Conservation (phyloP, 2,797 vertebrate species). For the Rhinophrynus dorsalis region DNA sequence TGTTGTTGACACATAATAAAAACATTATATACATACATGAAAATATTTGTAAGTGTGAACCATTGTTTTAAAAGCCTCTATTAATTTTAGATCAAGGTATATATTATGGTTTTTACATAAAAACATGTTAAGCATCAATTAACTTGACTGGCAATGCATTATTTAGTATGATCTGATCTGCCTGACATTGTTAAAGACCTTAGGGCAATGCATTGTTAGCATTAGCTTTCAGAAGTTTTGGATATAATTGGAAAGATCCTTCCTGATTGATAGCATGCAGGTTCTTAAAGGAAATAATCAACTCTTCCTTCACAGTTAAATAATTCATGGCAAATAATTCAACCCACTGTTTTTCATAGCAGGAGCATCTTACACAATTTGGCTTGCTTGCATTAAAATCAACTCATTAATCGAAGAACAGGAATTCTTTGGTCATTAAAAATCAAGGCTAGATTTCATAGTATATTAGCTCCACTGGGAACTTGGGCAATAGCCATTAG, state of each 20-base stretch:
- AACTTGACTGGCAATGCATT: background rate
- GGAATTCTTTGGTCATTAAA: conserved; percentile 11
- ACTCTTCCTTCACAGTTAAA: conserved; percentile 35
- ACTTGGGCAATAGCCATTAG: background rate
- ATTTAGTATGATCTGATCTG: conserved; percentile 29
- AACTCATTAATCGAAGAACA: conserved; percentile 25
- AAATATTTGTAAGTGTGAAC: too few relatives aligned
- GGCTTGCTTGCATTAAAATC: conserved; percentile 18
- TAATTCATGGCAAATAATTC: conserved; percentile 28
- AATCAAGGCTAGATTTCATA: background rate
- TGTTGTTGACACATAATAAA: too few relatives aligned
- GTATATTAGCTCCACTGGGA: background rate
- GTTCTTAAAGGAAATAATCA: conserved; percentile 34
- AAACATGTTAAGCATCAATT: background rate
- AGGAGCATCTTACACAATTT: conserved; percentile 35
- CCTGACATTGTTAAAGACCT: conserved; percentile 37
- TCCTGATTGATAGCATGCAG: conserved; percentile 15
- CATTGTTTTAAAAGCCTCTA: background rate
- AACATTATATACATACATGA: too few relatives aligned
- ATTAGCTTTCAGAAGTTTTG: conserved; percentile 19
- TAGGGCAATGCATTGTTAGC: conserved; percentile 24
- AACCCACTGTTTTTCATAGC: conserved; percentile 30
- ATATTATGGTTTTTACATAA: background rate
- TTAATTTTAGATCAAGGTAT: background rate
- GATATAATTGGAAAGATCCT: conserved; percentile 41